These are phyloP conservation scores for Diachasmimorpha longicaudata DNA, from an alignment of 1,140 invertebrate genomes.

Conservation along the genomic window DNA sequence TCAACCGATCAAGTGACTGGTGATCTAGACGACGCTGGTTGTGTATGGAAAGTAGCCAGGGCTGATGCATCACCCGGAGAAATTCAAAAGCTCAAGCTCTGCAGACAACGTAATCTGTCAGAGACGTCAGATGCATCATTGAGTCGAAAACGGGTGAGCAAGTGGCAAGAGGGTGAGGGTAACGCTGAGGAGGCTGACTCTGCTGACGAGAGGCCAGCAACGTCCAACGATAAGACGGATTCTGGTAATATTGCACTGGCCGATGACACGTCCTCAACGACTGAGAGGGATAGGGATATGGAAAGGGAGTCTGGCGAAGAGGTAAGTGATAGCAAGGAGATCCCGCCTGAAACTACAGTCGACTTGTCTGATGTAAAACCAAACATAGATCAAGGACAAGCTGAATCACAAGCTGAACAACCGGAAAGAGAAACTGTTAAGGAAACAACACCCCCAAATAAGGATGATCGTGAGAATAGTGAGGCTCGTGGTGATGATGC, in stretches of 20 bases:
- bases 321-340: constrained; percentile 64
- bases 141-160: constrained; percentile 54
- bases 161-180: constrained; percentile 57
- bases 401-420: constrained; percentile 29
- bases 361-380: constrained; percentile 63
- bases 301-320: constrained; percentile 58
- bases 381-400: constrained; percentile 57
- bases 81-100: constrained; percentile 64
- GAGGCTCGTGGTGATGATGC: not conserved
- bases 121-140: constrained; percentile 54
- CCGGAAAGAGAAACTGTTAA: not conserved
- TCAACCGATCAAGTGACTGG: constrained; percentile 23
- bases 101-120: constrained; percentile 58
- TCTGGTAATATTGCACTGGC: constrained; percentile 39
- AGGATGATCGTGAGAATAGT: not conserved
- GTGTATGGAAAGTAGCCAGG: constrained; percentile 64
- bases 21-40: constrained; percentile 42
- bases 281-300: constrained; percentile 27
- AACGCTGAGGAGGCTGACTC: constrained; percentile 58
- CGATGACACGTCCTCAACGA: constrained; percentile 51
- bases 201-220: constrained; percentile 50
- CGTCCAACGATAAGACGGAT: constrained; percentile 35
- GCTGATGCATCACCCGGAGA: constrained; percentile 63
- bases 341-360: constrained; percentile 59
- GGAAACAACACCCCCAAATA: not conserved